Evolutionary conservation across 1,140 invertebrate species (phyloP).

Genomic region (Lepidostoma basale): DNA sequence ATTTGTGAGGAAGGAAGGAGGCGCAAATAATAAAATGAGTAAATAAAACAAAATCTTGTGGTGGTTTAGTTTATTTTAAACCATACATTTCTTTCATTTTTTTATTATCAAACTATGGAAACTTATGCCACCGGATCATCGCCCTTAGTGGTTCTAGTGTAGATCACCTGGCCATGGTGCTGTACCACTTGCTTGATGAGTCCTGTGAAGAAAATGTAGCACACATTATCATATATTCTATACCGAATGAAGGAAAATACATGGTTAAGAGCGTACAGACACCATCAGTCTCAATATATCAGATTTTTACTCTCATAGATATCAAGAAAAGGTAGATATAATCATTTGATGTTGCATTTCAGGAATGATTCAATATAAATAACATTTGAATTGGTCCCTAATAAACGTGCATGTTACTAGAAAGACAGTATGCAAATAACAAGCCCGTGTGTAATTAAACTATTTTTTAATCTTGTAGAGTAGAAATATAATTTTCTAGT

Average conservation of each 20-base stretch:
- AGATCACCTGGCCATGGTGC: conserved; percentile 96
- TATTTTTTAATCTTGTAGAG: no score
- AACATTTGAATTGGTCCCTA: no score
- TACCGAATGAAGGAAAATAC: background rate
- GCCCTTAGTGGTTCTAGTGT: conserved; percentile 95
- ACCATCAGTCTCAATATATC: conserved; percentile 67
- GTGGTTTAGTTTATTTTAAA: conserved; percentile 28
- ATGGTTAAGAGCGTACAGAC: background rate
- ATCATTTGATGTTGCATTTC: conserved; percentile 39
- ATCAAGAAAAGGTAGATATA: conserved; percentile 52
- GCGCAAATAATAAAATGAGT: conserved; percentile 1
- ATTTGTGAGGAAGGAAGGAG: background rate
- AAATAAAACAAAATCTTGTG: conserved; percentile 20
- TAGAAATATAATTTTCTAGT: no score
- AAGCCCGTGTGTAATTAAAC: no score
- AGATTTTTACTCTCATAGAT: conserved; percentile 59
- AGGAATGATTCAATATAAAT: no score
- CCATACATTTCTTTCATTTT: conserved; percentile 22
- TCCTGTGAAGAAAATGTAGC: conserved; percentile 66
- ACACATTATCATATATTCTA: conserved; percentile 3
- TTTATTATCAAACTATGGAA: conserved; percentile 24
- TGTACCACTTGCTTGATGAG: conserved; percentile 96
- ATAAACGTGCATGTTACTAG: no score
- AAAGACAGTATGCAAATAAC: no score
- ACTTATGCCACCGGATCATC: conserved; percentile 71